Evolutionary conservation across 2,113 vertebrate species (phyloP), one percentile per base, ranked within the genome.

Genomic region (Ciconia boyciana): DNA sequence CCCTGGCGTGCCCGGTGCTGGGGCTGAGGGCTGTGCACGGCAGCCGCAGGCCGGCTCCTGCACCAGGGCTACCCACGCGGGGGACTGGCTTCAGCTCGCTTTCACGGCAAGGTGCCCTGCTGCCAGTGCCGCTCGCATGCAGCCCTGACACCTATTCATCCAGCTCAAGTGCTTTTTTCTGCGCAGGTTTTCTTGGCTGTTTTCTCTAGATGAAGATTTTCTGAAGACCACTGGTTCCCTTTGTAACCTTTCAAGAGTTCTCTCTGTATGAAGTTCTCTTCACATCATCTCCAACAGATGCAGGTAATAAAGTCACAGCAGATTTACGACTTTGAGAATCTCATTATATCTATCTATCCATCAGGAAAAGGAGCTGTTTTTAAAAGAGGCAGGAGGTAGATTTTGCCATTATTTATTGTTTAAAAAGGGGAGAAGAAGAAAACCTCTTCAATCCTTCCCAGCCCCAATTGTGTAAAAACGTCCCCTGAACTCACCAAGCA

Each of bases 211-310:
- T 48, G 77, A 85, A 32, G 87, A 95, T 48, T 94, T 89, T 86
- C 86, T 84, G 93, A 81, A 85, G 93, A 87, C 87, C 24, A 81
- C 90, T 89, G 31, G 66, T 51, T 94, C 79, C 66, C 80, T 90
- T 96, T 85, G 87, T 92, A 96, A 93, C 85, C 90, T 95, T 97
- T 94, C 69, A 60, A 96, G 96, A 94, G 31, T 60, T 87, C 92
- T 92, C 86, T 74, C 48, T 90, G 57, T 96, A 92, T 79, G 76
- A 95, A 94, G 91, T 87, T 90, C 87, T 93, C 93, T 90, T 89
- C 82, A 94, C 82, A 91, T 92, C 76, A 64, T 82, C 55, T 96
- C 74, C 91, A 86, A 60, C 64, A 28, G 52, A 80, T 79, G 62
- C 87, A 90, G 80, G 85, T 72, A 94, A 91, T 96, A 92, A 94